A percentile compares a stretch with the other conserved stretches of the same genome.
Evolutionary conservation across 2,888 invertebrate species (phyloP).

Genomic region (Mantis religiosa): DNA sequence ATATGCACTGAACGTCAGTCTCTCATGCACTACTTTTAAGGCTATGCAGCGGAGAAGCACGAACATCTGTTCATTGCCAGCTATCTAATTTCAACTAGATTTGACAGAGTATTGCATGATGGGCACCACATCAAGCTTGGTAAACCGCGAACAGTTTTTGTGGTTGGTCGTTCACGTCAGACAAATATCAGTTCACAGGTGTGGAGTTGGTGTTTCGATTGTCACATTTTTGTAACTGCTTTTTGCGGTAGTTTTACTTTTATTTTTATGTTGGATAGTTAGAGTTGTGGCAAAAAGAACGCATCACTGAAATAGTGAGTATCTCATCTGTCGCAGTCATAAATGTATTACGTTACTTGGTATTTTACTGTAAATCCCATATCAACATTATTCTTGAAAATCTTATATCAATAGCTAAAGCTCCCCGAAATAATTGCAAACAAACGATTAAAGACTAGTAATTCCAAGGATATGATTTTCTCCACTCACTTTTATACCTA

Average conservation of each 20-base stretch:
- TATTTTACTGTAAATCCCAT: too few species aligned
- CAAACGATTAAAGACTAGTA: too few species aligned
- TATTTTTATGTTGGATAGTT: background rate
- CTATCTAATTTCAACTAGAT: background rate
- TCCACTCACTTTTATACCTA: too few species aligned
- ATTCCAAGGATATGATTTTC: too few species aligned
- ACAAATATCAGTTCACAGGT: background rate
- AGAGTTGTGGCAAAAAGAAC: background rate
- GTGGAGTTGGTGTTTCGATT: background rate
- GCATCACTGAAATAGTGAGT: too few species aligned
- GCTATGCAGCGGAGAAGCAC: background rate
- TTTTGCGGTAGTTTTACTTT: background rate
- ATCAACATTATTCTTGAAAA: too few species aligned
- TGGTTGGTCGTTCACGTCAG: background rate
- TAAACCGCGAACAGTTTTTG: background rate
- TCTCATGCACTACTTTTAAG: background rate
- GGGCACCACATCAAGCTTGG: background rate
- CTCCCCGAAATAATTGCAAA: too few species aligned
- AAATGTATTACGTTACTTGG: too few species aligned
- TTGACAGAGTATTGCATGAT: background rate
- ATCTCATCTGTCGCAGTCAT: too few species aligned
- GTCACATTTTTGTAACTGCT: background rate
- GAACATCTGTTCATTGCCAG: background rate
- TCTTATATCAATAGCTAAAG: too few species aligned
- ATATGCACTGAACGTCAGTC: background rate